Evolutionary conservation across 2,888 invertebrate genomes (phyloP).

Genomic region (Noctua janthina): DNA sequence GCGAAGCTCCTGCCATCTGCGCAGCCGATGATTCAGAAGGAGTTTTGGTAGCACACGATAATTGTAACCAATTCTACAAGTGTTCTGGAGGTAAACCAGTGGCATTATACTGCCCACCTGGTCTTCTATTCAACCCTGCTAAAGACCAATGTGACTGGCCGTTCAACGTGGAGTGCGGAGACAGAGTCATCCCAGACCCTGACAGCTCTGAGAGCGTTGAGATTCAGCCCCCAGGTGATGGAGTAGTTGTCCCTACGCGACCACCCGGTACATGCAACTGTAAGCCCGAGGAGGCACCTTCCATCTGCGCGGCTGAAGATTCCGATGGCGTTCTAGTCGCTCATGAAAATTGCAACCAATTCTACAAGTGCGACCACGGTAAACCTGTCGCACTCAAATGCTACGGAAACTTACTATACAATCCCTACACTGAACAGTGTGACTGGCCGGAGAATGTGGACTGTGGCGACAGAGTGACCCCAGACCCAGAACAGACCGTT

Average conservation of each 20-base stretch:
- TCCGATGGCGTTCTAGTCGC: constrained; percentile 70
- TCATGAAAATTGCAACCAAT: constrained; percentile 75
- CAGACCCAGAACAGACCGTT: constrained; percentile 31
- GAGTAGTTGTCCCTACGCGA: constrained; percentile 19
- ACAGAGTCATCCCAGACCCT: constrained; percentile 63
- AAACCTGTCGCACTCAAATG: constrained; percentile 66
- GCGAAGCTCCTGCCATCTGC: constrained; percentile 71
- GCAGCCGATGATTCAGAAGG: constrained; percentile 68
- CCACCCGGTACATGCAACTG: constrained; percentile 39
- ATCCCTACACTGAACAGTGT: constrained; percentile 69
- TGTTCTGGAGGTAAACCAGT: constrained; percentile 70
- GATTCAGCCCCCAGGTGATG: constrained; percentile 20
- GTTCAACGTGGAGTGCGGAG: constrained; percentile 71
- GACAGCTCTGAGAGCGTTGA: constrained; percentile 7
- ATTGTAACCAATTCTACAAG: constrained; percentile 74
- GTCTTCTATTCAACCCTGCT: constrained; percentile 69
- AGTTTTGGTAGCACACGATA: constrained; percentile 72
- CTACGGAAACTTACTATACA: constrained; percentile 63
- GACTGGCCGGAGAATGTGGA: constrained; percentile 70
- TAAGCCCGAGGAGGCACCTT: constrained; percentile 67
- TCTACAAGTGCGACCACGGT: constrained; percentile 71
- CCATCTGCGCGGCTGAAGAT: constrained; percentile 67
- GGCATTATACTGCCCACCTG: constrained; percentile 55
- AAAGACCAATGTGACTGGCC: constrained; percentile 74
- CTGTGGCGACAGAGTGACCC: constrained; percentile 67